Conservation (phyloP, 1,140 invertebrate species). For the Sycobia sp. region DNA sequence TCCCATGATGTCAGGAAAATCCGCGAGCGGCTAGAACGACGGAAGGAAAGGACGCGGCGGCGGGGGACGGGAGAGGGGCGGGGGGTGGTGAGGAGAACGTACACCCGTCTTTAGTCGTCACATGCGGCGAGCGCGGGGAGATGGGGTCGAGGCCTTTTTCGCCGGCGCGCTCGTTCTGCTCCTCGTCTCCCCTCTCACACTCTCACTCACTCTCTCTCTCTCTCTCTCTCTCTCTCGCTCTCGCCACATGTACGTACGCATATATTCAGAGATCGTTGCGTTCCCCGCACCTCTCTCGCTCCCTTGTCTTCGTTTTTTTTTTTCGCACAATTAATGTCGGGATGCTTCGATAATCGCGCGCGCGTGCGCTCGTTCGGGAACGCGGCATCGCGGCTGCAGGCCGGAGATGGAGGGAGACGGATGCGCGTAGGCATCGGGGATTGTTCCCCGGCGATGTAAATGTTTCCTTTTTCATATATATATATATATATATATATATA, state of each 20-base stretch:
- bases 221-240: too few species aligned
- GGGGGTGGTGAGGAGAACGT: constrained; percentile 32
- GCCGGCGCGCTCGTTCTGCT: neutral
- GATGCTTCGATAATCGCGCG: constrained; percentile 18
- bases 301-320: neutral
- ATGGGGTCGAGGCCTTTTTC: constrained; percentile 41
- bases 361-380: neutral
- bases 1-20: constrained; percentile 47
- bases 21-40: constrained; percentile 32
- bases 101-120: neutral
- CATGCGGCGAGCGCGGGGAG: neutral
- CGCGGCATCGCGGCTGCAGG: too few species aligned
- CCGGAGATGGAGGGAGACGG: neutral
- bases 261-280: constrained; percentile 14
- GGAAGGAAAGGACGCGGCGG: constrained; percentile 31
- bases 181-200: neutral
- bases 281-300: constrained; percentile 10
- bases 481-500: too few species aligned
- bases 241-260: too few species aligned
- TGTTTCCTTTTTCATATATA: too few species aligned
- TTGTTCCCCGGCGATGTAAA: too few species aligned
- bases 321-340: constrained; percentile 30
- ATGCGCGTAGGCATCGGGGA: neutral
- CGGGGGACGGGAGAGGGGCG: neutral
- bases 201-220: too few species aligned